These are phyloP conservation scores for Lontra canadensis DNA, from an alignment of 2,113 vertebrate genomes.

Conservation along the genomic window DNA sequence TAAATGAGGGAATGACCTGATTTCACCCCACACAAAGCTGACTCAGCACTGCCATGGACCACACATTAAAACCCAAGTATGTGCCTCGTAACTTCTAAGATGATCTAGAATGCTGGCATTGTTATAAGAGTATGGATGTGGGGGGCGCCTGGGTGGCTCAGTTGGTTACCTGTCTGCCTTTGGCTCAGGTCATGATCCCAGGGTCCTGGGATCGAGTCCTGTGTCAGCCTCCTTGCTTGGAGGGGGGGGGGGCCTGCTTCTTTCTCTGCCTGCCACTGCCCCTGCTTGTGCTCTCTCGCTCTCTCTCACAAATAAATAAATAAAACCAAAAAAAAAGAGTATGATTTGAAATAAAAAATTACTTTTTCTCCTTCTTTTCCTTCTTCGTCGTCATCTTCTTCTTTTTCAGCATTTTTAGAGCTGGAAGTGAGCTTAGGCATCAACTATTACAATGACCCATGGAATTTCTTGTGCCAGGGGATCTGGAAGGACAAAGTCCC, in stretches of 20 bases:
- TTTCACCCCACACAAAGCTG: neutral
- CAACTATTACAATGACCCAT: neutral
- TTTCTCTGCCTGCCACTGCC: no score
- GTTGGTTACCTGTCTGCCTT: no score
- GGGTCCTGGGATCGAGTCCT: no score
- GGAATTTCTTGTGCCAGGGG: neutral
- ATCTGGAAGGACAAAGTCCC: neutral
- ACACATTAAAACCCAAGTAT: neutral
- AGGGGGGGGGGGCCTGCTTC: no score
- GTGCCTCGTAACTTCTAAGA: neutral
- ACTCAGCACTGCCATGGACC: neutral
- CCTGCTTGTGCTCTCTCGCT: no score
- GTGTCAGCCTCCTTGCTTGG: no score
- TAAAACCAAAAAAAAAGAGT: neutral
- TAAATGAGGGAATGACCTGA: neutral
- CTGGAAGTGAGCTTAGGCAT: neutral
- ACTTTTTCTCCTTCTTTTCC: neutral
- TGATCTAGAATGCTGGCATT: neutral
- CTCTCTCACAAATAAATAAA: no score
- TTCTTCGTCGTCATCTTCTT: neutral
- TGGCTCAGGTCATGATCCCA: no score
- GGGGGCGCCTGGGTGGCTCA: no score
- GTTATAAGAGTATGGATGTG: neutral
- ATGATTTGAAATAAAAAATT: neutral
- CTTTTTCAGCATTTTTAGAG: neutral